phyloP scores from a whole-genome alignment of 35 echinoderm and acorn worm genomes.

The Amphiura filiformis region DNA sequence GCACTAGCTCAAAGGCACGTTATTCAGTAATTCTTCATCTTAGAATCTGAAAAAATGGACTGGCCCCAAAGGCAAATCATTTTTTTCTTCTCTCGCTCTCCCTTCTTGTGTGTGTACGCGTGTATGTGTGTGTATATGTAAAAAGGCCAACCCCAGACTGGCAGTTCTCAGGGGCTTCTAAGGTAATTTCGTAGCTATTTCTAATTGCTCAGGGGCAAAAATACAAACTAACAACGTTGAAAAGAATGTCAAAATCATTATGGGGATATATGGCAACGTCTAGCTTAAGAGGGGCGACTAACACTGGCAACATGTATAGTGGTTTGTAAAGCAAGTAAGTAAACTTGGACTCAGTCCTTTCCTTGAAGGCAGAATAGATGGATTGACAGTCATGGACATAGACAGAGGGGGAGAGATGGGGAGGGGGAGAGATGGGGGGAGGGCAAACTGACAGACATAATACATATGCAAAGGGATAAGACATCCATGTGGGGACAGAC shows the following conservation, averaged over 20 bases:
- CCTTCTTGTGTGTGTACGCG: neutral
- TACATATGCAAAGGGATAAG: too few relatives aligned
- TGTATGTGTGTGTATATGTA: too few relatives aligned
- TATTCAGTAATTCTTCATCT: constrained; percentile 2
- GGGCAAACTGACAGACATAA: too few relatives aligned
- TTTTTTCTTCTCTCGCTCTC: too few relatives aligned
- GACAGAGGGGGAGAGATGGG: too few relatives aligned
- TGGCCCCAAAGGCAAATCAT: neutral
- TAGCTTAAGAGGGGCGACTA: constrained; percentile 1
- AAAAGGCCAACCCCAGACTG: neutral
- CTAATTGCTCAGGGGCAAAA: constrained; percentile 33
- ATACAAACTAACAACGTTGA: constrained; percentile 24
- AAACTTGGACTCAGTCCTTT: too few relatives aligned
- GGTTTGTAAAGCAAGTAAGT: neutral
- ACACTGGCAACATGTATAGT: neutral
- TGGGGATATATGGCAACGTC: neutral
- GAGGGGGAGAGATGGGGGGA: too few relatives aligned
- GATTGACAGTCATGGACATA: too few relatives aligned
- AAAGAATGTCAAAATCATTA: constrained; percentile 48
- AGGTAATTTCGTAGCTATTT: constrained; percentile 44
- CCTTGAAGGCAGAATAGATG: too few relatives aligned
- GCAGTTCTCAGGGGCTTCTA: constrained; percentile 1
- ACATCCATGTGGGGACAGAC: too few relatives aligned
- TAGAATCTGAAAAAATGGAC: neutral
- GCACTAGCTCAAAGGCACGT: neutral